These are phyloP conservation scores for Caenorhabditis uteleia DNA, from an alignment of 2,888 invertebrate species.

Conservation along the genomic window DNA sequence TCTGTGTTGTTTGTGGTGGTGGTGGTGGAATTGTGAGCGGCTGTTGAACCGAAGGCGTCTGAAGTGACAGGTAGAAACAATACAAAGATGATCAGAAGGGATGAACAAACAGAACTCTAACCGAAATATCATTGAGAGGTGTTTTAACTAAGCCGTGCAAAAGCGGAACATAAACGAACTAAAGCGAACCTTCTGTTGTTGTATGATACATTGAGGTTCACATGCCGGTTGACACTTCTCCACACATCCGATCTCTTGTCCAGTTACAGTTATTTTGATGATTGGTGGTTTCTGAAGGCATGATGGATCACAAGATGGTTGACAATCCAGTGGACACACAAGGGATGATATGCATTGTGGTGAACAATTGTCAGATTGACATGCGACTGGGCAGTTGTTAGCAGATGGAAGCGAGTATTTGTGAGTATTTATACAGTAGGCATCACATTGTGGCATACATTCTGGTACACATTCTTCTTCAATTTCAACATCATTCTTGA, in stretches of 20 bases:
- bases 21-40: slow-evolving; percentile 8
- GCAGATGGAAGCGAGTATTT: slow-evolving; percentile 10
- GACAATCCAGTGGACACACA: slow-evolving; percentile 23
- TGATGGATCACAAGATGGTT: slow-evolving; percentile 24
- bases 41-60: background rate
- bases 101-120: background rate
- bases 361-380: slow-evolving; percentile 28
- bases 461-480: slow-evolving; percentile 31
- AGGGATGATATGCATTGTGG: slow-evolving; percentile 16
- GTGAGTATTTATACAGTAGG: slow-evolving; percentile 25
- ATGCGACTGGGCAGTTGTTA: slow-evolving; percentile 18
- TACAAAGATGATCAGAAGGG: background rate
- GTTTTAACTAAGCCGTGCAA: no score
- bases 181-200: slow-evolving; percentile 21
- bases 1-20: slow-evolving; percentile 10
- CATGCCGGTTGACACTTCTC: slow-evolving; percentile 40
- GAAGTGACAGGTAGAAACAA: background rate
- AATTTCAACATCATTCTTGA: slow-evolving; percentile 9
- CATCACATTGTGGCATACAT: slow-evolving; percentile 30
- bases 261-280: slow-evolving; percentile 42
- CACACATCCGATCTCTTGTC: slow-evolving; percentile 41
- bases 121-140: no score
- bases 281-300: slow-evolving; percentile 37
- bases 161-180: no score
- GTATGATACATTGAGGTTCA: slow-evolving; percentile 33